Percentiles rank a stretch among this genome's conserved stretches.
Evolutionary conservation across 2,113 vertebrate species (phyloP).

Genomic region (Grallaria varia): DNA sequence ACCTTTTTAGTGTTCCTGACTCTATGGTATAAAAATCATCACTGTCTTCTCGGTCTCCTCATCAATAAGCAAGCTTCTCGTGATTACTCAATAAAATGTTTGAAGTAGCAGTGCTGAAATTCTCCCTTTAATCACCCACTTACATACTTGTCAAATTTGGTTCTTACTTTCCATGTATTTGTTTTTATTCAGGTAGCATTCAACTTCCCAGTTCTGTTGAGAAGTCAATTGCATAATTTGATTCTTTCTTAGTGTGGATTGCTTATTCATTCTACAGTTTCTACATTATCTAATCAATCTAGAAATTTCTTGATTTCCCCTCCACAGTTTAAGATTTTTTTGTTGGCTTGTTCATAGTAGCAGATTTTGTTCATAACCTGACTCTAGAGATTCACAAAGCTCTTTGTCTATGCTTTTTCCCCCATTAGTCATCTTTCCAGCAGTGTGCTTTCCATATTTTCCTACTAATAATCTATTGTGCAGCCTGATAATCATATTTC

Average conservation of each 20-base stretch:
- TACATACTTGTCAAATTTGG: background rate
- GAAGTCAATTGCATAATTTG: background rate
- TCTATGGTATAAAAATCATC: background rate
- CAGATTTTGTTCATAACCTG: background rate
- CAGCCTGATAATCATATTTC: background rate
- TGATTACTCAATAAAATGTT: background rate
- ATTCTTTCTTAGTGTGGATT: background rate
- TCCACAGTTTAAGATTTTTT: background rate
- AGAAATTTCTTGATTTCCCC: background rate
- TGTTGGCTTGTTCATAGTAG: background rate
- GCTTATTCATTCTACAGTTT: background rate
- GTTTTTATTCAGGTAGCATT: background rate
- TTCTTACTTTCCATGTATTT: background rate
- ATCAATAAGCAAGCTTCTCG: background rate
- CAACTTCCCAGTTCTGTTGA: background rate
- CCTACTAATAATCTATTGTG: background rate
- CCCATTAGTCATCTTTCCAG: background rate
- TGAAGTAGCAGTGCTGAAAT: background rate
- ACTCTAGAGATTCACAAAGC: background rate
- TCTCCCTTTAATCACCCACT: background rate
- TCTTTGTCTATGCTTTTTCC: background rate
- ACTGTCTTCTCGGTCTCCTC: background rate
- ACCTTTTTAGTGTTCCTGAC: background rate
- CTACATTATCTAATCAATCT: background rate
- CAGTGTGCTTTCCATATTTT: background rate